Conservation (phyloP, 2,888 invertebrate species). For the Chouioia cunea region DNA sequence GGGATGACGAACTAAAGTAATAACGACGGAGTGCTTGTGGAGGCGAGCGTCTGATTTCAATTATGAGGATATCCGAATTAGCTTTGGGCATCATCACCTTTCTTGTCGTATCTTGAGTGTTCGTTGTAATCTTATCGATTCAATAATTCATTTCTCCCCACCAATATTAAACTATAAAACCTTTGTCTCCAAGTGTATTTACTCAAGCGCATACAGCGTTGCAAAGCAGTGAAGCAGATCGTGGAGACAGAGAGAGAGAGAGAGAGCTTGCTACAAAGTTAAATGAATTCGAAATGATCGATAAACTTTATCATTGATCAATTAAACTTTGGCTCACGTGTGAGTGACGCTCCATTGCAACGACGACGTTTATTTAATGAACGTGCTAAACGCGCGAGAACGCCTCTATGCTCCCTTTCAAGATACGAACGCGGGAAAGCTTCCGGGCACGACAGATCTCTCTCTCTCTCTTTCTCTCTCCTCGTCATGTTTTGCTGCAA, state of each 20-base stretch:
- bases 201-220: no score
- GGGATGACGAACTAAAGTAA: background rate
- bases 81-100: background rate
- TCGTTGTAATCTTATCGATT: no score
- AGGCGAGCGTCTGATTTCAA: constrained; percentile 25
- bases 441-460: no score
- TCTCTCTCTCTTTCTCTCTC: constrained; percentile 53
- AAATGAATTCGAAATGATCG: constrained; percentile 69
- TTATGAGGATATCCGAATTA: constrained; percentile 37
- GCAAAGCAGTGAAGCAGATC: no score
- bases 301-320: constrained; percentile 70
- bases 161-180: no score
- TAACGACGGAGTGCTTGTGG: constrained; percentile 29
- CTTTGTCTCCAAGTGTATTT: no score
- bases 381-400: constrained; percentile 59
- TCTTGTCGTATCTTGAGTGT: no score
- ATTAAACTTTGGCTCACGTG: constrained; percentile 68
- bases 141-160: no score
- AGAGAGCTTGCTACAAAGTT: constrained; percentile 55
- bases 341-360: constrained; percentile 60
- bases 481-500: constrained; percentile 55
- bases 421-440: no score
- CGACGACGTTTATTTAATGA: constrained; percentile 65
- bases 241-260: background rate
- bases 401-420: no score